phyloP scores from a whole-genome alignment of 2,888 invertebrate genomes.

The Clivina fossor region DNA sequence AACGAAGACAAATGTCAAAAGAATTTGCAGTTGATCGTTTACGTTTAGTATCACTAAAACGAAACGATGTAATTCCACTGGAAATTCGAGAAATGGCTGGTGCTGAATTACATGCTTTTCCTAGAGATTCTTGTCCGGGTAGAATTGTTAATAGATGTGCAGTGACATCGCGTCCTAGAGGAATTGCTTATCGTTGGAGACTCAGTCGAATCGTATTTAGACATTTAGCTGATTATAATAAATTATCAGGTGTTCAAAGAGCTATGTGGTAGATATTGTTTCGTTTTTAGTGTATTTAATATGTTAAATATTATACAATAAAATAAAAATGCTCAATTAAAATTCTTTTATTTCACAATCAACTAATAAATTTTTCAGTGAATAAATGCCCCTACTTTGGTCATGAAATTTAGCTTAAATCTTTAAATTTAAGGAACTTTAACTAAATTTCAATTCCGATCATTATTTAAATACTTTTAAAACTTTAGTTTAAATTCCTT shows the following conservation, averaged over 20 bases:
- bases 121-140: conserved; percentile 68
- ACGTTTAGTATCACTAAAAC: conserved; percentile 79
- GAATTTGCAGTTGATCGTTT: conserved; percentile 76
- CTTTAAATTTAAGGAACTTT: too few species aligned
- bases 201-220: conserved; percentile 90
- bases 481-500: too few species aligned
- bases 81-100: conserved; percentile 79
- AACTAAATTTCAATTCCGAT: too few species aligned
- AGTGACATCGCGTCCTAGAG: conserved; percentile 84
- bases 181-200: conserved; percentile 78
- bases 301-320: too few species aligned
- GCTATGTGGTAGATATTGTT: conserved; percentile 78
- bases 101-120: conserved; percentile 72
- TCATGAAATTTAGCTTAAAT: too few species aligned
- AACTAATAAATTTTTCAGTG: background rate
- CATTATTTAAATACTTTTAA: too few species aligned
- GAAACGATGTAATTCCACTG: conserved; percentile 80
- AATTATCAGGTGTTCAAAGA: conserved; percentile 86
- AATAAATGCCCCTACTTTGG: background rate
- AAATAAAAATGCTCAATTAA: too few species aligned
- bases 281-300: background rate
- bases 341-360: too few species aligned
- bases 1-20: conserved; percentile 72
- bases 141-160: conserved; percentile 78
- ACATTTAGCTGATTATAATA: conserved; percentile 90